Evolutionary conservation across 1,140 invertebrate species (phyloP).

Genomic region (Drosophila pruinosa): DNA sequence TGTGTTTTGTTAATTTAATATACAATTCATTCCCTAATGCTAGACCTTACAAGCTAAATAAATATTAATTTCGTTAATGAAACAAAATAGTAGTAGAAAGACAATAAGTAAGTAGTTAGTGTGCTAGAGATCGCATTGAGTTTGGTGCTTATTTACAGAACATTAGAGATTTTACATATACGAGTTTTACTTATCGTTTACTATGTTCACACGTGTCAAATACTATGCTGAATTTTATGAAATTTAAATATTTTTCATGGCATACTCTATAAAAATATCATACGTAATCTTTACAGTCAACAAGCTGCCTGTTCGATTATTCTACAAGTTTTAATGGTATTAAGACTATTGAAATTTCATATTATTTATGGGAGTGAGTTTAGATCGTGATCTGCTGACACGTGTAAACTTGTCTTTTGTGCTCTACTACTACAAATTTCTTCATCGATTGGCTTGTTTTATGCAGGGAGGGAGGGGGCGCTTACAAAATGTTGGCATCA

Average conservation of each 20-base stretch:
- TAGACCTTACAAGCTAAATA: slow-evolving; percentile 34
- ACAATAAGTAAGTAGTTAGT: slow-evolving; percentile 15
- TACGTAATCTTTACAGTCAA: not conserved
- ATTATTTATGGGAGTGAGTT: not conserved
- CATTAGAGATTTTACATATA: not conserved
- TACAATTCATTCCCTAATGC: slow-evolving; percentile 38
- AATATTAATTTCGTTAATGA: slow-evolving; percentile 30
- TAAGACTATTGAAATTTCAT: slow-evolving; percentile 14
- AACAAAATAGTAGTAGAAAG: slow-evolving; percentile 38
- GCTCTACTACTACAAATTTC: slow-evolving; percentile 40
- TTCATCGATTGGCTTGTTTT: slow-evolving; percentile 6
- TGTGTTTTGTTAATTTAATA: slow-evolving; percentile 27
- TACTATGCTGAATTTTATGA: not conserved
- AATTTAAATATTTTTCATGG: slow-evolving; percentile 12
- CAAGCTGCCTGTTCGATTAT: not conserved
- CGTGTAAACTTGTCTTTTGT: slow-evolving; percentile 21
- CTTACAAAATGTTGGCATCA: slow-evolving; percentile 68
- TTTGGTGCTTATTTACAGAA: slow-evolving; percentile 31
- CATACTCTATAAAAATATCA: not conserved
- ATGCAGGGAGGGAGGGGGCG: slow-evolving; percentile 3
- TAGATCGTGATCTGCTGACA: not conserved
- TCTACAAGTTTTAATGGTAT: not conserved
- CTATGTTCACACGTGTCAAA: slow-evolving; percentile 4
- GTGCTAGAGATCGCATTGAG: slow-evolving; percentile 37
- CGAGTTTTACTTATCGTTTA: not conserved